These are phyloP conservation scores for Leptodactylus fallax DNA, from an alignment of 2,797 vertebrate genomes.

Conservation along the genomic window DNA sequence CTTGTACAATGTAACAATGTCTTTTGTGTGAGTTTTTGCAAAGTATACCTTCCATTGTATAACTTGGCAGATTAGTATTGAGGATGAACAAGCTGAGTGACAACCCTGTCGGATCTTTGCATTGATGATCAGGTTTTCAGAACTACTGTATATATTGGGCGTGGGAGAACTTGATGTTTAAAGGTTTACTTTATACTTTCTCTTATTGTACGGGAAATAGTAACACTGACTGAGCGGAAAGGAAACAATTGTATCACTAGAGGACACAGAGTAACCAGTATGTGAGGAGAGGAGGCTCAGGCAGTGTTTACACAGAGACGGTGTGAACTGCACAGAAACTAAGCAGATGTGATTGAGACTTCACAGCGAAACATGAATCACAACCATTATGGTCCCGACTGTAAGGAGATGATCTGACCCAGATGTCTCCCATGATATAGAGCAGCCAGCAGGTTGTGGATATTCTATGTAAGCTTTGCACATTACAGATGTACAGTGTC, in stretches of 20 bases:
- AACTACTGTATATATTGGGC: too few relatives aligned
- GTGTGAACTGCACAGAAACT: background rate
- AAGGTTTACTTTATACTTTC: too few relatives aligned
- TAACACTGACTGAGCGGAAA: too few relatives aligned
- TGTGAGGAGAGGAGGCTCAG: background rate
- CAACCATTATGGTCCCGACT: background rate
- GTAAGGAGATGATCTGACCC: background rate
- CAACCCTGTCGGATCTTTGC: too few relatives aligned
- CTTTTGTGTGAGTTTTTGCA: too few relatives aligned
- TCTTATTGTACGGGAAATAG: too few relatives aligned
- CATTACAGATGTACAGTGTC: background rate
- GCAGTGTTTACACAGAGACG: background rate
- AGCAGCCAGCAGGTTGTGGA: background rate
- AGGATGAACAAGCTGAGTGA: too few relatives aligned
- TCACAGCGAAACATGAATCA: background rate
- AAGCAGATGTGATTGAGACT: background rate
- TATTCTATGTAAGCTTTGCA: background rate
- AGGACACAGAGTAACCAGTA: background rate
- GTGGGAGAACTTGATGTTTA: too few relatives aligned
- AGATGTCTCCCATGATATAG: background rate
- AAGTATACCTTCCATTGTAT: too few relatives aligned
- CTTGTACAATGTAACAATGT: too few relatives aligned
- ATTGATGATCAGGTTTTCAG: too few relatives aligned
- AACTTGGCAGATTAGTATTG: too few relatives aligned
- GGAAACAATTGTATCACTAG: background rate